These are phyloP conservation scores for Wasmannia auropunctata DNA, from an alignment of 1,140 invertebrate genomes.

Conservation along the genomic window DNA sequence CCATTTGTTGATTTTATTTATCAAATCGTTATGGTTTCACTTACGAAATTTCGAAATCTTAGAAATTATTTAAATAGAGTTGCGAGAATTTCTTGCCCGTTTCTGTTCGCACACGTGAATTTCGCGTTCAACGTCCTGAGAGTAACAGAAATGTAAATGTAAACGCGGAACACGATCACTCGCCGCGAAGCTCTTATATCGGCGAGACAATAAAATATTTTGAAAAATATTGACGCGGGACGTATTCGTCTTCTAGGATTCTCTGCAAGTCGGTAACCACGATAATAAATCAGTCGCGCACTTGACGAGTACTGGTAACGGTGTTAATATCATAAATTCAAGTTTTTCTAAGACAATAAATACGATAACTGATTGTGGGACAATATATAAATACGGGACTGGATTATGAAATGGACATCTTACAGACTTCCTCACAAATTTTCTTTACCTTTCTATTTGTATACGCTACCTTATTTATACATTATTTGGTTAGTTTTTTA, in stretches of 20 bases:
- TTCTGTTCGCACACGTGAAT: too few species aligned
- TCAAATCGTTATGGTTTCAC: too few species aligned
- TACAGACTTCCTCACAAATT: neutral
- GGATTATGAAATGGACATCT: neutral
- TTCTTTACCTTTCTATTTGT: neutral
- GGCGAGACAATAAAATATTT: neutral
- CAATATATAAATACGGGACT: neutral
- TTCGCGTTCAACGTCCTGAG: too few species aligned
- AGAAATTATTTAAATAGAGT: too few species aligned
- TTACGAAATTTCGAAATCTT: too few species aligned
- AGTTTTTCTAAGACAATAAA: neutral
- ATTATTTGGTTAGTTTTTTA: neutral
- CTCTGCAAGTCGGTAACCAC: neutral
- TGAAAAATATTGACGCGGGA: neutral
- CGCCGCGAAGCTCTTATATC: neutral
- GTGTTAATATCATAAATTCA: neutral
- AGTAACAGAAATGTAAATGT: neutral
- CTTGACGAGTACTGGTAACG: neutral
- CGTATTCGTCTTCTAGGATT: neutral
- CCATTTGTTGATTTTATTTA: too few species aligned
- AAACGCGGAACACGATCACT: neutral
- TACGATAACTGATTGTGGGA: neutral
- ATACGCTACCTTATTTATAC: neutral
- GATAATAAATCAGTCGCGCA: neutral
- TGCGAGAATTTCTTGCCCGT: too few species aligned